Evolutionary conservation across 2,113 vertebrate genomes (phyloP).

Genomic region (Plotosus lineatus): DNA sequence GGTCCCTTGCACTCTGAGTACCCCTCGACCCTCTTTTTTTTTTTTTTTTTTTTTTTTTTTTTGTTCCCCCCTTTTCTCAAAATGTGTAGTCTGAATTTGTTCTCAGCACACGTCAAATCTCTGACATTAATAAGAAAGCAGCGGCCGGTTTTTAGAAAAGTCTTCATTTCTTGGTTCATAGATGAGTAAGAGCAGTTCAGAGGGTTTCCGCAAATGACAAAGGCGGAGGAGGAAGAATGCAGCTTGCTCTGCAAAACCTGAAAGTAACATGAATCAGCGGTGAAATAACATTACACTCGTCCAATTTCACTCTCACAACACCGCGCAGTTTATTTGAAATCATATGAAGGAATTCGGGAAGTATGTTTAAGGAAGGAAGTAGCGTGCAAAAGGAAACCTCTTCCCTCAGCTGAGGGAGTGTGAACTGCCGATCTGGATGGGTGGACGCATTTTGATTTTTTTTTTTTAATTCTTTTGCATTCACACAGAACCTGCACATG

Average conservation of each 20-base stretch:
- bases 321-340: not conserved
- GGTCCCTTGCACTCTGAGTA: too few relatives aligned
- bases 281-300: not conserved
- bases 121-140: not conserved
- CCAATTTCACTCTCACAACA: constrained; percentile 21
- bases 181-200: constrained; percentile 31
- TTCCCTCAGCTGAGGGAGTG: constrained; percentile 17
- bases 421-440: constrained; percentile 11
- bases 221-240: constrained; percentile 11
- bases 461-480: constrained; percentile 15
- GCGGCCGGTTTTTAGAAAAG: not conserved
- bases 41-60: not conserved
- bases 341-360: constrained; percentile 1
- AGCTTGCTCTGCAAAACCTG: not conserved
- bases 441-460: constrained; percentile 29
- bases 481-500: not conserved
- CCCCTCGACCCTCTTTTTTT: too few relatives aligned
- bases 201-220: constrained; percentile 14
- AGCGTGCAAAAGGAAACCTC: not conserved
- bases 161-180: constrained; percentile 6
- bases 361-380: not conserved
- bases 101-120: not conserved
- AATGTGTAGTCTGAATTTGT: not conserved
- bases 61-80: not conserved
- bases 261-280: constrained; percentile 19